These are phyloP conservation scores for Endotricha flammealis DNA, from an alignment of 2,888 invertebrate species.

Conservation along the genomic window DNA sequence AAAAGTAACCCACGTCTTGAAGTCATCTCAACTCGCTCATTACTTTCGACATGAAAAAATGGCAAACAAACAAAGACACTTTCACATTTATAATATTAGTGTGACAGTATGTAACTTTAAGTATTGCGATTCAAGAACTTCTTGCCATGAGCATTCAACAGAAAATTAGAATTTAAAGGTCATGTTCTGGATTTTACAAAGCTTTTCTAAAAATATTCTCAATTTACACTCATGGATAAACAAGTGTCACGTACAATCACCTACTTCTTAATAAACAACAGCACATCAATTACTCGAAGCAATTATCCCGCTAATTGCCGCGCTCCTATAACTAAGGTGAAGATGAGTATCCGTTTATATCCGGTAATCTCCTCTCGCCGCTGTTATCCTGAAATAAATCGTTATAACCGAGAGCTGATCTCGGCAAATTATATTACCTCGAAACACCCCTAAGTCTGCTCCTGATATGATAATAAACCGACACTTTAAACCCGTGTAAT, in stretches of 20 bases:
- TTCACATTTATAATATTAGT: no score
- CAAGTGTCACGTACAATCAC: no score
- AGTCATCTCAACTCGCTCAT: no score
- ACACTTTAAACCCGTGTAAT: slow-evolving; percentile 30
- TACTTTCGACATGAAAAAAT: no score
- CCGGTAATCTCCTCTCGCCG: slow-evolving; percentile 1
- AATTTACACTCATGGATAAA: no score
- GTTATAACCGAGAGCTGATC: slow-evolving; percentile 7
- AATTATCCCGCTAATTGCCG: background rate
- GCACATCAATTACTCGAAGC: background rate
- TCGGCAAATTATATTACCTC: slow-evolving; percentile 1
- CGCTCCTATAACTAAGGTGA: slow-evolving; percentile 2
- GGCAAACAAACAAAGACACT: no score
- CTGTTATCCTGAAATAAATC: slow-evolving; percentile 20
- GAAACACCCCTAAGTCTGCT: slow-evolving; percentile 10
- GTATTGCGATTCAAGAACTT: no score
- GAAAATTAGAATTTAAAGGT: no score
- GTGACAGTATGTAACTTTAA: no score
- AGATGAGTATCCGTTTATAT: slow-evolving; percentile 6
- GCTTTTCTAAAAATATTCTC: background rate
- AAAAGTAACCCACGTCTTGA: no score
- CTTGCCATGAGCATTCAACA: no score
- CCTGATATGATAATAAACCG: slow-evolving; percentile 22
- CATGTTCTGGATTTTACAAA: background rate
- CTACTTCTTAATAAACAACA: no score